Conservation (phyloP, 2,888 invertebrate genomes). For the Gymnoscelis rufifasciata region DNA sequence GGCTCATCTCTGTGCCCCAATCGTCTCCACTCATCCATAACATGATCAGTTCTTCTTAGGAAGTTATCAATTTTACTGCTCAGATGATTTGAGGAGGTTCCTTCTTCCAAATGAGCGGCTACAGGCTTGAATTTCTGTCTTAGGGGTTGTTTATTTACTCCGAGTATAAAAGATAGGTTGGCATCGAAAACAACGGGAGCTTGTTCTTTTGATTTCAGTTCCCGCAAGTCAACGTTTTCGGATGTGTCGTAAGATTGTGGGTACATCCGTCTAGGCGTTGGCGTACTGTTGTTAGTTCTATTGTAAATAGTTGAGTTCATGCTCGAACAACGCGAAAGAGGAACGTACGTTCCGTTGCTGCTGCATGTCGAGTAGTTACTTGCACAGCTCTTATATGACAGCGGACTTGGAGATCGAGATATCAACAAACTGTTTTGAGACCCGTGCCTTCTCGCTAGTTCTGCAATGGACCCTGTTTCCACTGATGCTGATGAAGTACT, state of each 20-base stretch:
- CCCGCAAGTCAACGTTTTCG: constrained; percentile 74
- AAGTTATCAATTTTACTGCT: constrained; percentile 89
- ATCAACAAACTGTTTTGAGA: constrained; percentile 48
- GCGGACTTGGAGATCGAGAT: constrained; percentile 80
- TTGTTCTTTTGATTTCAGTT: constrained; percentile 82
- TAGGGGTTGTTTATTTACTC: constrained; percentile 84
- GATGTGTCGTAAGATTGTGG: constrained; percentile 80
- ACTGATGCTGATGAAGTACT: constrained; percentile 61
- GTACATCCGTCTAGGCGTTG: constrained; percentile 82
- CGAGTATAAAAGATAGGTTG: constrained; percentile 87
- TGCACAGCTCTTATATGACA: constrained; percentile 62
- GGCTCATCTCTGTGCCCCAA: constrained; percentile 81
- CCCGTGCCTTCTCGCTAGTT: constrained; percentile 66
- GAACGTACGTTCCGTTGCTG: constrained; percentile 65
- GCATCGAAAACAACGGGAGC: constrained; percentile 90
- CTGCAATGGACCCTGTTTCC: constrained; percentile 72
- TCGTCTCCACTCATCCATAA: constrained; percentile 91
- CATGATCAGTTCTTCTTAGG: constrained; percentile 89
- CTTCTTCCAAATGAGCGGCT: constrained; percentile 87
- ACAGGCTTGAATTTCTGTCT: constrained; percentile 84
- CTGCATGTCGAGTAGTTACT: constrained; percentile 73
- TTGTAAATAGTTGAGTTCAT: constrained; percentile 59
- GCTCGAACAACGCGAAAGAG: constrained; percentile 66
- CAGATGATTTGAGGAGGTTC: constrained; percentile 87
- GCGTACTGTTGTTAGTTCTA: constrained; percentile 65